A percentile compares a stretch with the other conserved stretches of the same genome.
These are phyloP conservation scores for Amblyraja radiata DNA, from an alignment of 2,797 vertebrate species.

Conservation along the genomic window DNA sequence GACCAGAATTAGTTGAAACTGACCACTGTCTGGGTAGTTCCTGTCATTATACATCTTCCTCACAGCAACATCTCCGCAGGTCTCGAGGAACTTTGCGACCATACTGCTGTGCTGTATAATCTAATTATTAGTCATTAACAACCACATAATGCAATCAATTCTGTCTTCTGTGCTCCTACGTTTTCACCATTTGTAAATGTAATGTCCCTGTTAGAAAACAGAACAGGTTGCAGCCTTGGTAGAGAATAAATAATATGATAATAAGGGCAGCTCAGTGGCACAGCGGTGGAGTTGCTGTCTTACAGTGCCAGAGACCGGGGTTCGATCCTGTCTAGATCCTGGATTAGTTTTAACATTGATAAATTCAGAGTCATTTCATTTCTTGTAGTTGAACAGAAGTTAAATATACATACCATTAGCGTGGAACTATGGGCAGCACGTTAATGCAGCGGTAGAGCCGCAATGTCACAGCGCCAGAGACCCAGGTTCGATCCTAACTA, in stretches of 20 bases:
- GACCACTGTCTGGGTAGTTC: not conserved
- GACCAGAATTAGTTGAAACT: not conserved
- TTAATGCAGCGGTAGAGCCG: no score
- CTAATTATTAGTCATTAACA: not conserved
- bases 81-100: not conserved
- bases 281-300: no score
- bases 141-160: not conserved
- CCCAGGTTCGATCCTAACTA: no score
- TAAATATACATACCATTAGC: no score
- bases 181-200: not conserved
- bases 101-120: constrained; percentile 7
- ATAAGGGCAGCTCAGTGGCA: not conserved
- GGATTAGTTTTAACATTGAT: no score
- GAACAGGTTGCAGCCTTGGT: no score
- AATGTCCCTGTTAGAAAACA: not conserved
- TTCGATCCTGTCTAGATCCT: no score
- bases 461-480: no score
- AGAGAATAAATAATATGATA: not conserved
- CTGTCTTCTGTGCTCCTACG: not conserved
- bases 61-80: not conserved
- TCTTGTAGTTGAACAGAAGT: no score
- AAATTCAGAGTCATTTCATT: no score
- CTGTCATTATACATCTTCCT: not conserved
- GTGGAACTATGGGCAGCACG: no score
- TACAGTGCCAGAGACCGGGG: no score